Evolutionary conservation across 1,140 invertebrate species (phyloP), one percentile per base, ranked within the genome.

Genomic region (Spodoptera litura): DNA sequence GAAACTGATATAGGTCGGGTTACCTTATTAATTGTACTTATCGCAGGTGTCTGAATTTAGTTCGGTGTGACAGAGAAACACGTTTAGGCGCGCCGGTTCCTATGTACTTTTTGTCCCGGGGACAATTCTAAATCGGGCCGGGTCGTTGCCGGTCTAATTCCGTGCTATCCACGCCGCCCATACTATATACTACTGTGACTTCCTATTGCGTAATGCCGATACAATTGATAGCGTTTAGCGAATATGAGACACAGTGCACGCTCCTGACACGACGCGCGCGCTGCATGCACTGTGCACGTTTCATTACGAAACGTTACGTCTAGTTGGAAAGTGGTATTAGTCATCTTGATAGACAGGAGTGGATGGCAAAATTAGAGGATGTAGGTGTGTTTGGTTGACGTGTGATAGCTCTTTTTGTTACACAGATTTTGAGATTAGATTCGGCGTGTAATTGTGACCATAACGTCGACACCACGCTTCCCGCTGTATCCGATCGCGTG

Each of bases 81-180:
- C 31, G 64, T 81, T 83, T 84, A 82, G 83, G 82, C 84, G 81
- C 83, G 83, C 82, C 84, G 76, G 80, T 83, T 81, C 83, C 81
- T 82, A 70, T 80, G 83, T 88, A 88, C 88, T 91, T 90, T 91
- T 93, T 90, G 90, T 88, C 87, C 83, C 84, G 79, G 87, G 82
- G 80, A 83, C 84, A 86, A 80, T 83, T 91, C 89, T 91, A 93
- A 90, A 88, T 91, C 88, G 80, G 89, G 85, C 83, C 49, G 77
- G 70, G 83, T 82, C 88, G 85, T 82, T 85, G 79, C 76, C 83
- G 84, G 78, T 82, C 87, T 90, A 89, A 91, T 87, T 93, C 85
- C 82, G 87, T 83, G 68, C 78, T 78, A 79, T 81, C 72, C 80
- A 78, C 68, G 80, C 76, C 74, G 77, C 82, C 56, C 74, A 78